phyloP scores from a whole-genome alignment of 2,113 vertebrate genomes.

The Gymnarchus niloticus region DNA sequence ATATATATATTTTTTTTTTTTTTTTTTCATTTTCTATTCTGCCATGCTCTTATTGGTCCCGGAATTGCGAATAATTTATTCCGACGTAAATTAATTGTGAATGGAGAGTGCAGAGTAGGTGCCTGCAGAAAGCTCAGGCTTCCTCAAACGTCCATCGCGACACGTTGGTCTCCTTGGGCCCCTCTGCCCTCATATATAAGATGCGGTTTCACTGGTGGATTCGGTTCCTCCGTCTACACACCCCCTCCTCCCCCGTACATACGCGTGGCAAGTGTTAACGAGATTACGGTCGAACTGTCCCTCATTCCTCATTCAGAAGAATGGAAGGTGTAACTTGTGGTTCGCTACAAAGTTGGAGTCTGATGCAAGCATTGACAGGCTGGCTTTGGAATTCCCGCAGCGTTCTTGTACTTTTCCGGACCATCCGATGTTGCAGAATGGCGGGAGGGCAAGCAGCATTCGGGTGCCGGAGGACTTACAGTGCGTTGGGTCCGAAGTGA shows the following conservation, averaged over 20 bases:
- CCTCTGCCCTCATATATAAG: constrained; percentile 51
- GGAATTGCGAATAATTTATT: constrained; percentile 47
- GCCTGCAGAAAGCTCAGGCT: constrained; percentile 41
- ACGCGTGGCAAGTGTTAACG: constrained; percentile 50
- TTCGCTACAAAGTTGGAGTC: not conserved
- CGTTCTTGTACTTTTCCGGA: not conserved
- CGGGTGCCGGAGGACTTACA: no score
- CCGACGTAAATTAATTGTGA: constrained; percentile 48
- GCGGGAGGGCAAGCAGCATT: no score
- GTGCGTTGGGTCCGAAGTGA: no score
- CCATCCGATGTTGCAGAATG: no score
- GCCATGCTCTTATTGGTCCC: not conserved
- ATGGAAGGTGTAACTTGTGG: not conserved
- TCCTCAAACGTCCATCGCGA: constrained; percentile 43
- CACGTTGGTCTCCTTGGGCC: constrained; percentile 6
- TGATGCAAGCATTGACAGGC: not conserved
- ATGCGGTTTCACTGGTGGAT: constrained; percentile 48
- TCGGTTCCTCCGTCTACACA: constrained; percentile 43
- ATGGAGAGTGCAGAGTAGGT: constrained; percentile 35
- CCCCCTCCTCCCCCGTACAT: constrained; percentile 16
- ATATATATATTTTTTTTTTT: no score
- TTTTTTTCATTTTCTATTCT: not conserved
- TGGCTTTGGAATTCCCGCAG: not conserved
- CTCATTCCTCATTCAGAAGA: no score
- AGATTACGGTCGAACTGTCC: constrained; percentile 49